These are phyloP conservation scores for Chloroclysta siterata DNA, from an alignment of 2,888 invertebrate genomes.

Conservation along the genomic window DNA sequence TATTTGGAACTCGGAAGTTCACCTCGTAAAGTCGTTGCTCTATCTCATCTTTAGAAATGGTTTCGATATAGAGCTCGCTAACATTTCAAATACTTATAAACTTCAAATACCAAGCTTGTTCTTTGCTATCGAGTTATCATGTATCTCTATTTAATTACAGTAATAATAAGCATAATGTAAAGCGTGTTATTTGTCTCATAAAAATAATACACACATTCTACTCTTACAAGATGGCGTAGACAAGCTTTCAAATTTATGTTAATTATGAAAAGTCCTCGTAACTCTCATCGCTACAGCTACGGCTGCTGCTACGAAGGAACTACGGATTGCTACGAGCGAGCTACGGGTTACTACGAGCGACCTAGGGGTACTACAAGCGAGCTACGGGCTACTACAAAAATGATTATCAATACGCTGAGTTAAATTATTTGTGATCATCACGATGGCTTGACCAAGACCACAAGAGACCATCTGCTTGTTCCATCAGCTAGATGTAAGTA, in stretches of 20 bases:
- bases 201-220: too few species aligned
- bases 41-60: slow-evolving; percentile 23
- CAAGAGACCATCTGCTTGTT: too few species aligned
- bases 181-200: too few species aligned
- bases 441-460: too few species aligned
- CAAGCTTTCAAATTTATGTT: not conserved
- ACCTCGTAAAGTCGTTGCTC: slow-evolving; percentile 20
- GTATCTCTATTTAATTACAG: too few species aligned
- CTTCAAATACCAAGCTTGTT: not conserved
- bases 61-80: slow-evolving; percentile 11
- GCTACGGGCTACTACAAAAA: too few species aligned
- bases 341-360: too few species aligned
- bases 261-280: not conserved
- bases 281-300: not conserved
- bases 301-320: not conserved
- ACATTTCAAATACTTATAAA: not conserved
- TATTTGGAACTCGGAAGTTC: slow-evolving; percentile 27
- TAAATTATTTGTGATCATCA: too few species aligned
- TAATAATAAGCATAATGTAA: not conserved
- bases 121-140: not conserved
- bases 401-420: too few species aligned
- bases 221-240: too few species aligned
- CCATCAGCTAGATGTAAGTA: too few species aligned
- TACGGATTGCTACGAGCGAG: not conserved
- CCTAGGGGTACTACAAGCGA: too few species aligned